phyloP scores from a whole-genome alignment of 2,113 vertebrate species.

The Lagopus muta region DNA sequence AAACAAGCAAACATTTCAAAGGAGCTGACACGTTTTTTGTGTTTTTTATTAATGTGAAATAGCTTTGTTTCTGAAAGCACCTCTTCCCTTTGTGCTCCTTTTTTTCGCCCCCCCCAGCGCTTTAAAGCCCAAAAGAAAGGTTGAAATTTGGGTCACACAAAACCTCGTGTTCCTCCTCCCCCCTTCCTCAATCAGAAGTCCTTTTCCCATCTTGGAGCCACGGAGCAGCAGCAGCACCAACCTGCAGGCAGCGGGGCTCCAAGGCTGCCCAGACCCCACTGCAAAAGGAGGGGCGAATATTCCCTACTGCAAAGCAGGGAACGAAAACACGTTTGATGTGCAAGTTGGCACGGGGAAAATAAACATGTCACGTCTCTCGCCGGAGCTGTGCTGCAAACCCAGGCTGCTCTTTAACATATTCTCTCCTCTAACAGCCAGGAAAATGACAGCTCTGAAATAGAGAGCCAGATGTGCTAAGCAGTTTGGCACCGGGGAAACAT shows the following conservation, averaged over 20 bases:
- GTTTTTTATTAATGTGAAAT: too few relatives aligned
- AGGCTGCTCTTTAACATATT: neutral
- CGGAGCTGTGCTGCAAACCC: neutral
- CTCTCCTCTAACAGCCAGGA: neutral
- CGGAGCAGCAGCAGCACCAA: neutral
- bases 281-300: neutral
- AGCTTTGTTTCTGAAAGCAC: neutral
- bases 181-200: neutral
- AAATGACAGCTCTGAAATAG: neutral
- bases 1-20: neutral
- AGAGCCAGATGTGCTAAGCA: neutral
- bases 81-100: neutral
- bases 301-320: neutral
- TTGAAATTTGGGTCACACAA: neutral
- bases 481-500: neutral
- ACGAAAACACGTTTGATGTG: neutral
- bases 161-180: too few relatives aligned
- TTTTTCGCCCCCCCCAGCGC: fast-evolving
- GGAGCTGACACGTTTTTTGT: neutral
- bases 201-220: neutral
- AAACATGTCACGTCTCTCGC: neutral
- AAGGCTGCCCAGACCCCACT: neutral
- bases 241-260: neutral
- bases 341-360: neutral
- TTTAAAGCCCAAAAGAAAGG: neutral